These are phyloP conservation scores for Dermatemys mawii DNA, from an alignment of 2,113 vertebrate species.

Conservation along the genomic window DNA sequence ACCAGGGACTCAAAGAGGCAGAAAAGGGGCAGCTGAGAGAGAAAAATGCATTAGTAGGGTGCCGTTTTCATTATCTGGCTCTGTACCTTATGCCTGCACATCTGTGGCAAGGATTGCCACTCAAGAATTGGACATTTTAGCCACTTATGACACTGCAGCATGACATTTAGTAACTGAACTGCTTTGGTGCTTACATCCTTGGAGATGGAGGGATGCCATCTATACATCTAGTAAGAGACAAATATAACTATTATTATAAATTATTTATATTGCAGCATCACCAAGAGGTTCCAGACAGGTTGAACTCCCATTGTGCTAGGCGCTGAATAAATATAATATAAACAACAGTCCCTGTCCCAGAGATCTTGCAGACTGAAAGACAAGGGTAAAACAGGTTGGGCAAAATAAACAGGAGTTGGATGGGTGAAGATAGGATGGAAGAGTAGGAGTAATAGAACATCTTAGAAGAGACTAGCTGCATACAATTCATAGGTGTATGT, in stretches of 20 bases:
- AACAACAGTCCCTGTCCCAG: not conserved
- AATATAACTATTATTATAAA: not conserved
- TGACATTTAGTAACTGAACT: not conserved
- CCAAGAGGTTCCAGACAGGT: not conserved
- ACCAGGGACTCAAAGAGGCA: too few species aligned
- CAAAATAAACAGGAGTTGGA: not conserved
- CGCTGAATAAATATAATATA: not conserved
- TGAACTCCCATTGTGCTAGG: not conserved
- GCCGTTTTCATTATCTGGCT: not conserved
- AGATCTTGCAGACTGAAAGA: not conserved
- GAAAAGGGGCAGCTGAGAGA: not conserved
- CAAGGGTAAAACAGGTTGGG: not conserved
- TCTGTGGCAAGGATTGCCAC: not conserved
- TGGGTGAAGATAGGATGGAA: not conserved
- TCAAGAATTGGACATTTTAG: not conserved
- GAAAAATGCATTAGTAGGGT: not conserved
- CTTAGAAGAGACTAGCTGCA: not conserved
- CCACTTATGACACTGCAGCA: not conserved
- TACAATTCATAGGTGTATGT: not conserved
- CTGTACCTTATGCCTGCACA: not conserved
- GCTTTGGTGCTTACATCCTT: not conserved
- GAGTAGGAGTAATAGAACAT: not conserved
- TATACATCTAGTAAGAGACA: not conserved
- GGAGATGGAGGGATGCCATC: not conserved
- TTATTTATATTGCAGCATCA: not conserved